phyloP scores from a whole-genome alignment of 2,113 vertebrate species.

The Rattus norvegicus region GRCr8 NC_086031.1:32411001-32411500 shows the following conservation, averaged over 20 bases:
- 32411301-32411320: neutral
- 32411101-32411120: neutral
- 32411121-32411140: neutral
- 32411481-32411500: too few relatives aligned
- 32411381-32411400: neutral
- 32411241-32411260: neutral
- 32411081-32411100: neutral
- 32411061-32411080: neutral
- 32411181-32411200: neutral
- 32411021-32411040: neutral
- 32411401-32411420: too few relatives aligned
- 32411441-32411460: neutral
- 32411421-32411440: neutral
- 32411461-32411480: neutral
- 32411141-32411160: neutral
- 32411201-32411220: neutral
- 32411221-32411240: neutral
- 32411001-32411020: accelerated
- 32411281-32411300: neutral
- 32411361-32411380: neutral
- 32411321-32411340: neutral
- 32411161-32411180: neutral
- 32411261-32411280: neutral
- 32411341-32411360: neutral
- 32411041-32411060: neutral